Conservation (phyloP, 2,113 vertebrate species). For the Mus pahari region DNA sequence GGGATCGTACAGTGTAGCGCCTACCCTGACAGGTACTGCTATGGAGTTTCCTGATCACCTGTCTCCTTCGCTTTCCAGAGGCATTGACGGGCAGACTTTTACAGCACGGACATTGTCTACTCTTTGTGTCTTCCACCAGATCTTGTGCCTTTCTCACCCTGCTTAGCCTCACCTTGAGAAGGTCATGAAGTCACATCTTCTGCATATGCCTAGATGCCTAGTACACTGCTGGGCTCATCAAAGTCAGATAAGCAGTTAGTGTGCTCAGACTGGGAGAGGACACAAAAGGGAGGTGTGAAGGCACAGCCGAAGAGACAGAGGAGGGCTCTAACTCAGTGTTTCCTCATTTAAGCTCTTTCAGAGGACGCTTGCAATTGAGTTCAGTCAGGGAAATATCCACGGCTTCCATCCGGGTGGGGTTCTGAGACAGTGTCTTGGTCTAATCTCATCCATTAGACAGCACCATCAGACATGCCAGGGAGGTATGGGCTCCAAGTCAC, state of each 20-base stretch:
- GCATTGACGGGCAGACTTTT: neutral
- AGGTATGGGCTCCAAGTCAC: neutral
- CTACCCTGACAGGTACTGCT: neutral
- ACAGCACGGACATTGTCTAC: too few relatives aligned
- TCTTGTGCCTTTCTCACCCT: neutral
- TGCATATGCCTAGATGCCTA: neutral
- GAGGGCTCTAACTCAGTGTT: neutral
- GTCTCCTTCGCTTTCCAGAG: neutral
- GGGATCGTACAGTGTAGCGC: neutral
- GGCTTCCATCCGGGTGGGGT: neutral
- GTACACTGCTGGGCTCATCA: neutral
- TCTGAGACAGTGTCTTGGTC: neutral
- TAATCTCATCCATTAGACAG: neutral
- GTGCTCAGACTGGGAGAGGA: neutral
- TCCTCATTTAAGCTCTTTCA: neutral
- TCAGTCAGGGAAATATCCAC: neutral
- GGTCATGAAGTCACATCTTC: neutral
- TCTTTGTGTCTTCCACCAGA: neutral
- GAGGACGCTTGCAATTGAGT: neutral
- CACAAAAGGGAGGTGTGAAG: neutral
- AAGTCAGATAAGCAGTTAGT: neutral
- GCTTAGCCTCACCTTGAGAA: neutral
- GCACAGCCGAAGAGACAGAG: neutral
- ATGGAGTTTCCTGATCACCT: neutral
- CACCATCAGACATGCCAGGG: neutral